Conservation (phyloP, 2,888 invertebrate species). For the Drosophila picticornis region DNA sequence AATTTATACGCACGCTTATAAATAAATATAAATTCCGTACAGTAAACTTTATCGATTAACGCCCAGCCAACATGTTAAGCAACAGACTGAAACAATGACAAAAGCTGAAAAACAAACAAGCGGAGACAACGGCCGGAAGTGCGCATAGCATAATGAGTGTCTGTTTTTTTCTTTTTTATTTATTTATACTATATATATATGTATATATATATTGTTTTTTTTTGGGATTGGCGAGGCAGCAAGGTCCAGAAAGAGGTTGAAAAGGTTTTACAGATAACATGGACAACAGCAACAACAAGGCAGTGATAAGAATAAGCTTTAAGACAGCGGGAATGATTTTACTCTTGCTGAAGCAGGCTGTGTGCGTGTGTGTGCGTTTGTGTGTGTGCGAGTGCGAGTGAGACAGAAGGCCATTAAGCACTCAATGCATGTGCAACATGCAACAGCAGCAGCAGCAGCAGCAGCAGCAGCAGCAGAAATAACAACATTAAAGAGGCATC, state of each 20-base stretch:
- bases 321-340: constrained; percentile 34
- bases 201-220: not conserved
- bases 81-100: constrained; percentile 26
- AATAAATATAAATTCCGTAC: not conserved
- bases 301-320: constrained; percentile 53
- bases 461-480: constrained; percentile 20
- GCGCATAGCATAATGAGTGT: constrained; percentile 60
- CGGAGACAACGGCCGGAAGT: constrained; percentile 51
- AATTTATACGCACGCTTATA: not conserved
- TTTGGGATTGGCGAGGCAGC: not conserved
- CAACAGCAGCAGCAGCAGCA: constrained; percentile 19
- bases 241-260: constrained; percentile 33
- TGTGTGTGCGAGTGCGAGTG: not conserved
- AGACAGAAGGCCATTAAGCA: constrained; percentile 43
- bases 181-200: constrained; percentile 23
- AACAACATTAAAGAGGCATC: constrained; percentile 63
- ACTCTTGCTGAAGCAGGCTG: constrained; percentile 22
- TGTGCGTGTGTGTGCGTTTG: not conserved
- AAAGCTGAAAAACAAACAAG: constrained; percentile 17
- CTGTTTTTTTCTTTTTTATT: constrained; percentile 22
- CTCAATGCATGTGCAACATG: constrained; percentile 44
- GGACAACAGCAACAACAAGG: constrained; percentile 28
- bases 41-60: constrained; percentile 19
- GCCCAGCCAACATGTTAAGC: constrained; percentile 7
- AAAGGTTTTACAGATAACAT: constrained; percentile 51